Evolutionary conservation across 2,888 invertebrate genomes (phyloP).

Genomic region (Stratiomys singularior): DNA sequence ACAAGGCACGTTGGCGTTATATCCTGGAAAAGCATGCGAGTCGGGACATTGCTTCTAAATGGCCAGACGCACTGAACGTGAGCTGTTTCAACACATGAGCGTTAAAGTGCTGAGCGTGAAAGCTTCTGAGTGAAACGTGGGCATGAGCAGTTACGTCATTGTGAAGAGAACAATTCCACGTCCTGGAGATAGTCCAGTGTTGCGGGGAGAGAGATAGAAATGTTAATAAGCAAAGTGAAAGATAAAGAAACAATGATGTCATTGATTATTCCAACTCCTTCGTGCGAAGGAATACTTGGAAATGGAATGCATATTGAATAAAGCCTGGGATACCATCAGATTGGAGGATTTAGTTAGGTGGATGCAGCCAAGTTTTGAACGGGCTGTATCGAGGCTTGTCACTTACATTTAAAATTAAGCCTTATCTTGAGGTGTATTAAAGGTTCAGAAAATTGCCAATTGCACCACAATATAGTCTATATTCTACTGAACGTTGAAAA

Average conservation of each 20-base stretch:
- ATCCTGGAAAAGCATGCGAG: conserved; percentile 15
- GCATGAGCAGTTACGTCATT: conserved; percentile 35
- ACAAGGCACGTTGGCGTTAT: conserved; percentile 3
- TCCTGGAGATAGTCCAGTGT: neutral
- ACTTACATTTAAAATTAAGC: too few relatives aligned
- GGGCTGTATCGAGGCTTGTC: too few relatives aligned
- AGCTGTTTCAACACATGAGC: neutral
- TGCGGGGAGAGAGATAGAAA: neutral
- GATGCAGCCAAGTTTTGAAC: too few relatives aligned
- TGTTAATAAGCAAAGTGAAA: neutral
- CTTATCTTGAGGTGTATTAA: too few relatives aligned
- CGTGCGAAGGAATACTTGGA: neutral
- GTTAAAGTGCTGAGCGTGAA: neutral
- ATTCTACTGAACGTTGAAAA: too few relatives aligned
- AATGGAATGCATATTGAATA: neutral
- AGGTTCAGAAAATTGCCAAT: too few relatives aligned
- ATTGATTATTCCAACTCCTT: conserved; percentile 24
- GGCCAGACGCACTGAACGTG: neutral
- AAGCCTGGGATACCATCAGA: neutral
- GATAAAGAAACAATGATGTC: neutral
- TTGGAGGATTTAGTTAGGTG: neutral
- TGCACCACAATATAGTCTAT: too few relatives aligned
- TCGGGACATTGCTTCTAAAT: conserved; percentile 8
- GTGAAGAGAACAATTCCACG: neutral
- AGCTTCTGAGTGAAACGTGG: neutral